Evolutionary conservation across 1,140 invertebrate genomes (phyloP), one percentile per base, ranked within the genome.

Genomic region (Listronotus bonariensis): DNA sequence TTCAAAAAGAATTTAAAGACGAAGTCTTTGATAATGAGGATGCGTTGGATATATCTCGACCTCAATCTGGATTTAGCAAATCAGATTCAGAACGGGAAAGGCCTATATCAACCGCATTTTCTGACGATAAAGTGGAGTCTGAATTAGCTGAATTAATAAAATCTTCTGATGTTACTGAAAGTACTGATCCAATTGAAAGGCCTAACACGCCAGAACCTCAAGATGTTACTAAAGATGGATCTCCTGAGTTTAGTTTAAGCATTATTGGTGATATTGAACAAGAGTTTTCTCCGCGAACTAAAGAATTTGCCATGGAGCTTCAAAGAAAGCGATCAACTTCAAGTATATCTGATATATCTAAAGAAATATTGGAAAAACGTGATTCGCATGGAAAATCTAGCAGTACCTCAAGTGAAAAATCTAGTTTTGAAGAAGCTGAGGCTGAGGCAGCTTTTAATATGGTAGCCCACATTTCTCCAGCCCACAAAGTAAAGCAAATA

Each of bases 201-300:
- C 82, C 83, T 6, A 64, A 72, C 38, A 79, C 83, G 6, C 83
- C 83, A 17, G 83, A 84, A 71, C 81, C 82, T 7, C 71, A 69
- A 14, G 78, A 78, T 40, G 72, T 76, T 63, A 66, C 61, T 54
- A 79, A 78, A 73, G 76, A 77, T 62, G 77, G 79, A 51, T 76
- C 75, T 14, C 75, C 76, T 53, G 71, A 74, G 61, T 69, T 72
- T 31, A 72, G 70, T 65, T 26, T 26, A 5, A 26, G 20, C 20
- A 26, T 26, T 3, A 26, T 26, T 26, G 64, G 55, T 5, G 69
- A 74, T 57, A 51, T 70, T 3, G 72, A 75, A 59, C 71, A 74
- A 48, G 72, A 73, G 67, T 72, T 72, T 51, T 65, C 68, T 17
- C 62, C 67, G 15, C 64, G 63, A 36, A 38, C 68, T 12, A 62